Evolutionary conservation across 2,113 vertebrate species (phyloP), one percentile per base, ranked within the genome.

Genomic region (Equus quagga): DNA sequence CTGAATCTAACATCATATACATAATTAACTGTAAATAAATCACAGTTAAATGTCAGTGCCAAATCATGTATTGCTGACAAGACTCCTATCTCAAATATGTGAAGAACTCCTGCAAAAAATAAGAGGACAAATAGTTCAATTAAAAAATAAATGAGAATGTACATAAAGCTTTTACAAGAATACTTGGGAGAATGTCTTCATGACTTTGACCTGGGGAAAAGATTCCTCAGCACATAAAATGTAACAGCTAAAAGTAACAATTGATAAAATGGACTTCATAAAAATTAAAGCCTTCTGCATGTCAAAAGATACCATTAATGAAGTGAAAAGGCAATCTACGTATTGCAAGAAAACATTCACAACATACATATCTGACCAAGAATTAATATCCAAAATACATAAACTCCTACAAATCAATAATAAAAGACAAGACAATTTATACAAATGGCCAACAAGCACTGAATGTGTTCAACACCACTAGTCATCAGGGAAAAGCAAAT

Each of bases 391-490:
- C 54, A 86, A 95, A 86, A 79, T 65, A 73, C 8, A 84, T 7
- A 70, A 75, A 51, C 8, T 41, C 33, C 18, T 62, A 62, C 19
- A 79, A 60, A 58, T 84, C 36, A 76, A n/a, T 79, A 95, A 95
- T 41, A 86, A 80, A 91, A 87, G 81, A 84, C 3, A 62, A 79
- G 9, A 80, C 44, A 64, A 86, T 80, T 86, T 80, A 87, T 4
- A 92, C 12, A 92, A 79, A 73, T 46, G 36, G 28, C 60, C 89
- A 89, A 28, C 58, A 87, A 92, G 82, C 73, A 87, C 58, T 56
- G 46, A 56, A 87, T 23, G 28, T 56, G 46, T 73, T 86, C 11
- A 81, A 24, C 17, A 36, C 28, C 28, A 62, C 72, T 51, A 62
- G 46, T 92, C 56, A 73, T 23, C 44, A 95, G n/a, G 17, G 11